These are phyloP conservation scores for Jacana jacana DNA, from an alignment of 2,113 vertebrate species.

Conservation along the genomic window DNA sequence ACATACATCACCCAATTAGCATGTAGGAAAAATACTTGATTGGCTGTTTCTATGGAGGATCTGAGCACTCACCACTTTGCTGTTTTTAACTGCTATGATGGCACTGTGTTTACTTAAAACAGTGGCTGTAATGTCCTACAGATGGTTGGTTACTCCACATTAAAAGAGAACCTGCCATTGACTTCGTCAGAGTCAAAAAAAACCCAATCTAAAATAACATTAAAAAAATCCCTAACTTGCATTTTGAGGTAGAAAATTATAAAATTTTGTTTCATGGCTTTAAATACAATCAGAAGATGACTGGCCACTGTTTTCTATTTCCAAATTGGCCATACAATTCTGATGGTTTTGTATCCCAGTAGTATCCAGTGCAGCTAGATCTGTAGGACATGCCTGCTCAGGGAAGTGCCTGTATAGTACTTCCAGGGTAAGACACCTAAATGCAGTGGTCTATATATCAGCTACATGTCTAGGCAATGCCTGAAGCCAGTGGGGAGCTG, in stretches of 20 bases:
- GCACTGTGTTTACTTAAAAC: background rate
- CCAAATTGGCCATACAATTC: background rate
- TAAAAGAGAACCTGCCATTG: background rate
- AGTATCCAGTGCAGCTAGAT: background rate
- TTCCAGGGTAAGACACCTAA: background rate
- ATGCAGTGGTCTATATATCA: background rate
- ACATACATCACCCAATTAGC: background rate
- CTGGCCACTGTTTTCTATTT: background rate
- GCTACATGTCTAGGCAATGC: background rate
- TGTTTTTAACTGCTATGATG: background rate
- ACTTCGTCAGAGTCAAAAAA: background rate
- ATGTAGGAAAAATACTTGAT: background rate
- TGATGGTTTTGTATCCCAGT: background rate
- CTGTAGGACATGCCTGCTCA: background rate
- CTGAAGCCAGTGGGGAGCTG: background rate
- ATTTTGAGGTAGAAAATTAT: background rate
- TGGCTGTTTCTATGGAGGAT: background rate
- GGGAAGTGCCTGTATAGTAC: background rate
- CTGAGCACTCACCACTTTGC: background rate
- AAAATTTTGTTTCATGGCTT: background rate
- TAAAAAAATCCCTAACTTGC: no score
- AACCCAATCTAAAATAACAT: no score
- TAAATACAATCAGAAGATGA: background rate
- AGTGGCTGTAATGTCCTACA: background rate
- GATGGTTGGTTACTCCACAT: background rate